Percentiles rank a stretch among this genome's conserved stretches.
Evolutionary conservation across 2,113 vertebrate genomes (phyloP).

Genomic region (Tupaia chinensis): DNA sequence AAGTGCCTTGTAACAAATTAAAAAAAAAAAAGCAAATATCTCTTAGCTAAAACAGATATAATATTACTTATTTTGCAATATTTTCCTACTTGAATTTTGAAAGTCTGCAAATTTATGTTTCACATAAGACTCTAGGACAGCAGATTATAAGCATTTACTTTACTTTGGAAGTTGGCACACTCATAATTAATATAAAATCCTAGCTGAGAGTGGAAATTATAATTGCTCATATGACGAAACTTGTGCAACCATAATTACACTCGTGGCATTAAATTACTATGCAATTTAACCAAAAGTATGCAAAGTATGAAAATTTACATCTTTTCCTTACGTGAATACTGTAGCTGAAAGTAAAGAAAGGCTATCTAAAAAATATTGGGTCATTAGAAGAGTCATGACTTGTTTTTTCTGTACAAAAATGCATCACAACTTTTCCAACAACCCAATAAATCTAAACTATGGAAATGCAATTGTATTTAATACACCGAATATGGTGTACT

Average conservation of each 20-base stretch:
- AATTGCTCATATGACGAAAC: slow-evolving; percentile 6
- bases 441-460: too few relatives aligned
- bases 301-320: not conserved
- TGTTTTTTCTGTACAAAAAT: too few relatives aligned
- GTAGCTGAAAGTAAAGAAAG: not conserved
- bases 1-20: too few relatives aligned
- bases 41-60: not conserved
- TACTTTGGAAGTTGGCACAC: slow-evolving; percentile 1
- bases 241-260: not conserved
- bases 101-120: not conserved
- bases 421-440: too few relatives aligned
- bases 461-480: not conserved
- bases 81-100: not conserved
- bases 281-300: not conserved
- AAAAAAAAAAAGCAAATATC: too few relatives aligned
- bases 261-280: slow-evolving; percentile 15
- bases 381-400: too few relatives aligned
- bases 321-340: not conserved
- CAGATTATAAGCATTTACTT: not conserved
- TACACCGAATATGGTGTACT: not conserved
- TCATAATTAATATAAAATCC: slow-evolving; percentile 15
- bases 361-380: not conserved
- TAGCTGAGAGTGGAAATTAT: not conserved
- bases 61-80: not conserved
- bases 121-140: not conserved